A percentile compares a stretch with the other conserved stretches of the same genome.
Evolutionary conservation across 2,797 vertebrate species (phyloP).

Genomic region (Lophotriccus pileatus): DNA sequence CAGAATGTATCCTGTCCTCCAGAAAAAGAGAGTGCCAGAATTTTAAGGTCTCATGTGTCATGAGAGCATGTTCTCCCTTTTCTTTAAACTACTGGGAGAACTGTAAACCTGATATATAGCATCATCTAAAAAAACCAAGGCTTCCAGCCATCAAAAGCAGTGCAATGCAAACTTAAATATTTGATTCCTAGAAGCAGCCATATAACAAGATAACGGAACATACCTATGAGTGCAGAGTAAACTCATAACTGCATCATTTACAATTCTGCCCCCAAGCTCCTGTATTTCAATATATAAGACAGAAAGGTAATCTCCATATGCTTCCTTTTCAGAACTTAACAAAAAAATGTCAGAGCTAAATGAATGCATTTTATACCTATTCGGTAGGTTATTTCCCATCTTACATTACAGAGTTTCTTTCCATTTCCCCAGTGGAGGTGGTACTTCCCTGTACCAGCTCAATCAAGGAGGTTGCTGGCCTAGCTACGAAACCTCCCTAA

Average conservation of each 20-base stretch:
- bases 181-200: conserved; percentile 19
- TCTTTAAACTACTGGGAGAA: conserved; percentile 9
- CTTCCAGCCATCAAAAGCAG: conserved; percentile 16
- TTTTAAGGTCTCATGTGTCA: conserved; percentile 25
- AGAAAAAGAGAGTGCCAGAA: neutral
- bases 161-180: conserved; percentile 13
- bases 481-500: neutral
- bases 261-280: neutral
- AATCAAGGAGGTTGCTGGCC: neutral
- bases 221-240: neutral
- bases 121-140: neutral
- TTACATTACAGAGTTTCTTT: neutral
- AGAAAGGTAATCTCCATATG: conserved; percentile 12
- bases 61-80: neutral
- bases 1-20: conserved; percentile 18
- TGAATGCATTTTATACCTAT: neutral
- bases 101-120: conserved; percentile 34
- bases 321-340: conserved; percentile 1
- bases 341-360: neutral
- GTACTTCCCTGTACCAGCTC: neutral
- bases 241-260: conserved; percentile 5
- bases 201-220: conserved; percentile 9
- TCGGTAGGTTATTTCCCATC: neutral
- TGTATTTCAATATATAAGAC: conserved; percentile 11
- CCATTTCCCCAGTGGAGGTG: neutral